A percentile compares a stretch with the other conserved stretches of the same genome.
phyloP scores from a whole-genome alignment of 2,113 vertebrate genomes.

The Leiothrix lutea region DNA sequence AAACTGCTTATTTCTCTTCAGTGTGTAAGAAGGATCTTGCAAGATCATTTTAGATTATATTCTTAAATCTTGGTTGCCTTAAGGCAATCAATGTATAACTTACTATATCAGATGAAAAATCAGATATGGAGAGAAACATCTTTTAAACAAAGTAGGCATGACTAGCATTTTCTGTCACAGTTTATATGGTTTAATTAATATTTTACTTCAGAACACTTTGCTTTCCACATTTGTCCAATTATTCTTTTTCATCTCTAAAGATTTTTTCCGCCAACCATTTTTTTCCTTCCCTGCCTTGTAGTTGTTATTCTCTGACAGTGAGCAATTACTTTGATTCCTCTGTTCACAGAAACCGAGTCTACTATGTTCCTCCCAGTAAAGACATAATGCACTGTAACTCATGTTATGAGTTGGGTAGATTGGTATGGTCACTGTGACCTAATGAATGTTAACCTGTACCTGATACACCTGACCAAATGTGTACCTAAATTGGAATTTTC shows the following conservation, averaged over 20 bases:
- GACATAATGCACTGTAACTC: background rate
- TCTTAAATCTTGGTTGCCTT: background rate
- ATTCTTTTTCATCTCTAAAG: background rate
- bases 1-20: background rate
- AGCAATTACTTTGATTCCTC: background rate
- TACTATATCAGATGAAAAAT: background rate
- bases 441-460: background rate
- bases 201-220: background rate
- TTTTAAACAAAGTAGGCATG: background rate
- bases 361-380: background rate
- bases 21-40: background rate
- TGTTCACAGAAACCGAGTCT: background rate
- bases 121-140: background rate
- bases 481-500: background rate
- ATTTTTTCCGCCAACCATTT: background rate
- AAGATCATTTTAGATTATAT: background rate
- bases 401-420: no score
- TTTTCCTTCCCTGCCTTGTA: background rate
- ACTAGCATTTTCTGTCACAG: background rate
- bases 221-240: background rate
- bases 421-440: background rate
- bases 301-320: background rate
- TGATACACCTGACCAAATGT: background rate
- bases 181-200: background rate
- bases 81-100: background rate